Evolutionary conservation across 2,113 vertebrate genomes (phyloP).

Genomic region (Clarias macrocephalus): DNA sequence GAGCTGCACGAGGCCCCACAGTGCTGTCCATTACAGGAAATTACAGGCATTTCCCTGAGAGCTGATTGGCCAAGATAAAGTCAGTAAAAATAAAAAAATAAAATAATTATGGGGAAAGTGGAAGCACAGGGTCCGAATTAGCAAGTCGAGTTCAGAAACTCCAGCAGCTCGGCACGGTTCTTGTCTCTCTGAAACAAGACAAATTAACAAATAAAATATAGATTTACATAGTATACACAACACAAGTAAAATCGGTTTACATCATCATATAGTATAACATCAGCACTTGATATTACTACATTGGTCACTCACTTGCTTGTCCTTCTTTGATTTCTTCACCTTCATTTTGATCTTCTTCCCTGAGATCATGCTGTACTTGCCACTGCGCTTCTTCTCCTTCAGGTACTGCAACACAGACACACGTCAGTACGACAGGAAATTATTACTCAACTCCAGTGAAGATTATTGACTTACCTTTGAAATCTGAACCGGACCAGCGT

Average conservation of each 20-base stretch:
- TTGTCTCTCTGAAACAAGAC: slow-evolving; percentile 75
- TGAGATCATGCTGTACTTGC: slow-evolving; percentile 91
- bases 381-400: slow-evolving; percentile 82
- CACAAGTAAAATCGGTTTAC: neutral
- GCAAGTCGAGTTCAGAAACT: slow-evolving; percentile 86
- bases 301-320: slow-evolving; percentile 79
- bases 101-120: neutral
- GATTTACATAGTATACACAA: neutral
- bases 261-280: neutral
- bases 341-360: slow-evolving; percentile 94
- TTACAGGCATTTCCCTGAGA: slow-evolving; percentile 60
- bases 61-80: slow-evolving; percentile 32
- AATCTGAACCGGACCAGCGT: slow-evolving; percentile 81
- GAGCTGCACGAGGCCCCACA: slow-evolving; percentile 22
- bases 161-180: slow-evolving; percentile 83
- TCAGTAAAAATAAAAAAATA: slow-evolving; percentile 5
- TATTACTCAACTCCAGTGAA: neutral
- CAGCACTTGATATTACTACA: neutral
- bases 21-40: slow-evolving; percentile 35
- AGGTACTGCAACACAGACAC: slow-evolving; percentile 75
- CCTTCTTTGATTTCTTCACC: slow-evolving; percentile 89
- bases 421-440: neutral
- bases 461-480: slow-evolving; percentile 75
- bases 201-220: neutral
- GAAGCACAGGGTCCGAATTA: slow-evolving; percentile 60